A percentile compares a stretch with the other conserved stretches of the same genome.
Evolutionary conservation across 2,113 vertebrate species (phyloP).

Genomic region (Pachyramphus minor): DNA sequence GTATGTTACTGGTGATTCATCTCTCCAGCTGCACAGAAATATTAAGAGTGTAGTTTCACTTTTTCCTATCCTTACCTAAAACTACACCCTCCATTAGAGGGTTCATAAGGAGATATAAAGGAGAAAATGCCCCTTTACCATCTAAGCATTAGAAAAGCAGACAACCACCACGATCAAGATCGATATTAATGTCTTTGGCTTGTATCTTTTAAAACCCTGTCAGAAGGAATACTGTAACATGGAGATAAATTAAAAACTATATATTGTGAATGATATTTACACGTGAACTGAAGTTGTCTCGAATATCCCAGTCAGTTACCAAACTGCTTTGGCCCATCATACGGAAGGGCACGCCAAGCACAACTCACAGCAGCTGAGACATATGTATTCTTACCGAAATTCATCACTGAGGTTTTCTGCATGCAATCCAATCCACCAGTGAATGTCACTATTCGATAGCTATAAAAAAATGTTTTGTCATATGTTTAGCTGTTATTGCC

Average conservation of each 20-base stretch:
- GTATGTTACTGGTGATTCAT: slow-evolving; percentile 79
- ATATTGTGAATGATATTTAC: neutral
- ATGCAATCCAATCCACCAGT: slow-evolving; percentile 90
- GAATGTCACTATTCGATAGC: slow-evolving; percentile 73
- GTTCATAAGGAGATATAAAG: neutral
- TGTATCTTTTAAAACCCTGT: neutral
- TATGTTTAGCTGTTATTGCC: neutral
- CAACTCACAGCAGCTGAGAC: neutral
- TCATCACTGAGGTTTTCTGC: slow-evolving; percentile 59
- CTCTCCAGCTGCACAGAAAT: slow-evolving; percentile 82
- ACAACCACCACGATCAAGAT: neutral
- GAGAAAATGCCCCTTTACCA: neutral
- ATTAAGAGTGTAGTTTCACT: neutral
- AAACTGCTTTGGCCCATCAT: neutral
- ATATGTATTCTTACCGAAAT: slow-evolving; percentile 73
- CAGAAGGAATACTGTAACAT: neutral
- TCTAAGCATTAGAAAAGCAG: neutral
- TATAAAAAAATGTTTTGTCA: slow-evolving; percentile 41
- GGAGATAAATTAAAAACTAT: neutral
- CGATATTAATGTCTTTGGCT: neutral
- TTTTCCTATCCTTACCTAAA: neutral
- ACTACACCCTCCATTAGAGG: neutral
- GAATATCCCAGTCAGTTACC: neutral
- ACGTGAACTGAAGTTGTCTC: neutral
- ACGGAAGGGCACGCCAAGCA: neutral